Conservation (phyloP, 2,797 vertebrate genomes). For the Macropus fuliginosus region DNA sequence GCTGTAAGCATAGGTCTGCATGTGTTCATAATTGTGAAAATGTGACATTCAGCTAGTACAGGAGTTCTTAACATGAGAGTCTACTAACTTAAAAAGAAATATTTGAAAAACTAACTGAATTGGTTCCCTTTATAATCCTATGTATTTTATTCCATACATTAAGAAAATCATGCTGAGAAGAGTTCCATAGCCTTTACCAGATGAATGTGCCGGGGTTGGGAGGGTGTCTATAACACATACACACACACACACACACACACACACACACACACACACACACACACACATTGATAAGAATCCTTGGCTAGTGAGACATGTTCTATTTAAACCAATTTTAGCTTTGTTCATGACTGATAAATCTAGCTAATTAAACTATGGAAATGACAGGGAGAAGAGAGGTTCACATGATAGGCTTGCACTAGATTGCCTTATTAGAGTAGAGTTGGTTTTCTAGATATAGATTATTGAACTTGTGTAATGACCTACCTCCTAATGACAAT, state of each 20-base stretch:
- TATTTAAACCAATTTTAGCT: background rate
- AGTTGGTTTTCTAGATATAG: background rate
- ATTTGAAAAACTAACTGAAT: background rate
- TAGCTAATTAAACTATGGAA: background rate
- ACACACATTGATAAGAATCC: background rate
- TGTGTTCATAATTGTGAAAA: background rate
- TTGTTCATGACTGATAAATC: background rate
- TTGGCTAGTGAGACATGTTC: background rate
- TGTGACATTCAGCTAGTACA: background rate
- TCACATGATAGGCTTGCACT: background rate
- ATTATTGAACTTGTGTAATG: background rate
- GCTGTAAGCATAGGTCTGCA: background rate
- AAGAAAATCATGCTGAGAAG: background rate
- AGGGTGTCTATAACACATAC: too few relatives aligned
- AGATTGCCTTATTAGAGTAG: background rate
- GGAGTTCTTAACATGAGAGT: background rate
- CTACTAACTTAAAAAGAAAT: background rate
- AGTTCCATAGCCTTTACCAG: background rate
- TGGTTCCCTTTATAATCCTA: background rate
- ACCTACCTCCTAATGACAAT: background rate
- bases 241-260: too few relatives aligned
- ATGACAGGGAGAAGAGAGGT: background rate
- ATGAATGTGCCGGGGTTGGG: background rate
- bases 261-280: background rate
- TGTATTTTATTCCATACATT: background rate